Conservation (phyloP, 2,888 invertebrate genomes). For the Chesias legatella region DNA sequence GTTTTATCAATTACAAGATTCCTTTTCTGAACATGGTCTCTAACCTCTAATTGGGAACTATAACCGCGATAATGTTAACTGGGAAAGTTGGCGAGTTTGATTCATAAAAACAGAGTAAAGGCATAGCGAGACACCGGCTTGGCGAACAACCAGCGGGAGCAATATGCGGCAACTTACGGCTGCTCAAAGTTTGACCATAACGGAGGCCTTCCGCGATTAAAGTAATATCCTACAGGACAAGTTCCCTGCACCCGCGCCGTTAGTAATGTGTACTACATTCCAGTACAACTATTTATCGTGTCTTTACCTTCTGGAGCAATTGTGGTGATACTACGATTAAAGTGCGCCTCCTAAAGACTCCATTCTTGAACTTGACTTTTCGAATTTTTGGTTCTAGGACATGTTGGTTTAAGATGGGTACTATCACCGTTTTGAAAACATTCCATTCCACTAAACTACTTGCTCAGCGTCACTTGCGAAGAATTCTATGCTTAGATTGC, state of each 20-base stretch:
- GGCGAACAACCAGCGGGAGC: conserved; percentile 37
- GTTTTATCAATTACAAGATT: conserved; percentile 4
- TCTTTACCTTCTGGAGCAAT: no score
- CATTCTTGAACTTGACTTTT: no score
- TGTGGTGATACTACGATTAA: no score
- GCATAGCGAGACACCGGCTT: conserved; percentile 39
- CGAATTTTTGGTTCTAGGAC: no score
- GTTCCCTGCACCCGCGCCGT: conserved; percentile 42
- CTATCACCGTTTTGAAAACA: no score
- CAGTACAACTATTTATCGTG: no score
- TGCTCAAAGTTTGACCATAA: conserved; percentile 57
- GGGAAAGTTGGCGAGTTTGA: conserved; percentile 16
- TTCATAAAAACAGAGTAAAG: conserved; percentile 36
- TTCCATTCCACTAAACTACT: conserved; percentile 46
- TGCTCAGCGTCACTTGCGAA: conserved; percentile 34
- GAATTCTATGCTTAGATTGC: conserved; percentile 21
- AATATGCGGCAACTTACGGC: conserved; percentile 48
- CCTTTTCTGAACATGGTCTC: conserved; percentile 3
- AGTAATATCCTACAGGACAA: conserved; percentile 57
- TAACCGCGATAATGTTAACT: conserved; percentile 13
- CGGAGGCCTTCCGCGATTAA: conserved; percentile 59
- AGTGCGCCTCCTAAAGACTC: no score
- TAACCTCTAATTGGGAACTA: conserved; percentile 15
- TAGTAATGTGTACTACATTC: conserved; percentile 47
- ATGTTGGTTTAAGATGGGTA: no score